These are phyloP conservation scores for Erethizon dorsatum DNA, from an alignment of 2,797 vertebrate genomes.

Conservation along the genomic window DNA sequence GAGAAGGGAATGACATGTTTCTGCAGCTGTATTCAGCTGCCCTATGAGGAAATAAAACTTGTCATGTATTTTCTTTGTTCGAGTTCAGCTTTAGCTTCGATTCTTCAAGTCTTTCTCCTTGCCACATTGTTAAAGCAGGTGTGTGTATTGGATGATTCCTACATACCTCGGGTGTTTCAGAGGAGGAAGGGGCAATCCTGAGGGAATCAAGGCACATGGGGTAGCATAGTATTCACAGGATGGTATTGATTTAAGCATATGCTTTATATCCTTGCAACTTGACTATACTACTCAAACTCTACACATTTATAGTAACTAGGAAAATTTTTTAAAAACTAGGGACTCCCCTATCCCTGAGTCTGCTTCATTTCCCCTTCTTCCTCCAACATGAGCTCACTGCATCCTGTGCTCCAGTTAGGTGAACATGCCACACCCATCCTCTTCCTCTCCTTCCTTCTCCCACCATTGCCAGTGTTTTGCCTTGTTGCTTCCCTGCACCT, in stretches of 20 bases:
- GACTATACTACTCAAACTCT: background rate
- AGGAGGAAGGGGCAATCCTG: background rate
- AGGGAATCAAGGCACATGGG: rapidly evolving
- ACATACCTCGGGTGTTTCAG: background rate
- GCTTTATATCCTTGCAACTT: background rate
- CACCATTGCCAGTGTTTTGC: background rate
- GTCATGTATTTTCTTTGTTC: constrained; percentile 53
- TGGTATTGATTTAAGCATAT: too few species aligned
- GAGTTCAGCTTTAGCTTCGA: constrained; percentile 29
- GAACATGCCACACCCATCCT: rapidly evolving
- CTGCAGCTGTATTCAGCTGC: constrained; percentile 74
- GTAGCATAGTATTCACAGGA: background rate
- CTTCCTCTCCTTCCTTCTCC: background rate
- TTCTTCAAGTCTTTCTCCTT: constrained; percentile 42
- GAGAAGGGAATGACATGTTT: constrained; percentile 27
- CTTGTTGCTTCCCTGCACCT: constrained; percentile 21
- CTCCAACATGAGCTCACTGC: background rate
- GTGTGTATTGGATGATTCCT: background rate
- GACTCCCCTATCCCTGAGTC: background rate
- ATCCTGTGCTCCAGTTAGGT: background rate
- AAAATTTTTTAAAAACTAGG: background rate
- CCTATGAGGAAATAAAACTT: constrained; percentile 58
- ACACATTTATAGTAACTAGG: background rate
- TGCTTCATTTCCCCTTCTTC: background rate
- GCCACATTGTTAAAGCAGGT: constrained; percentile 53